Base-by-base conservation (phyloP, 2,113 vertebrate species). In the Microtus montanus region DNA sequence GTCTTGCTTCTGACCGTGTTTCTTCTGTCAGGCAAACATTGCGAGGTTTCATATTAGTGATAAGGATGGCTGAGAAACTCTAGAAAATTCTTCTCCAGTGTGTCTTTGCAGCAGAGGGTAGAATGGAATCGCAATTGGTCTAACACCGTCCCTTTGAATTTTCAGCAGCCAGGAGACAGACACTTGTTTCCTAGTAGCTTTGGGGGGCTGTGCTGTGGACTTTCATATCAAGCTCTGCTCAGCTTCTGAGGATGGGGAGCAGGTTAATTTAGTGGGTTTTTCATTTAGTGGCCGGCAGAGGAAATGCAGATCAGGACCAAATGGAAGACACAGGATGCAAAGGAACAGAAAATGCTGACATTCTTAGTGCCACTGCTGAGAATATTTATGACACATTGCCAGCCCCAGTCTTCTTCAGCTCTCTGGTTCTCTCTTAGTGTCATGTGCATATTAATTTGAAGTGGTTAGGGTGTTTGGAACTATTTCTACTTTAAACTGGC, bases 91-190 rank as follows among this genome's bases (percentile, higher is more conserved):
- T 58, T 87, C 30, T 79, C 30, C 47, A 41, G 1, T 80, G 49
- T 70, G 74, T 79, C 54, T 92, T 77, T 83, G 58, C 2, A 52
- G 61, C 58, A 63, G 86, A 87, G 38, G n/a, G 24, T 92, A 24
- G 41, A 19, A 84, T 64, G 47, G 74, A 30, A 78, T 61, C 61
- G 9, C 24, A 54, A 30, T 71, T 54, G 90, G 20, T 30, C 24
- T 77, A 71, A 90, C 64, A 61, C 61, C 13, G 63, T 74, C 47
- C 94, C 26, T 58, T 61, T 68, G 82, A 88, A 92, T 90, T 83
- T 91, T 74, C 20, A 58, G 15, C 4, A 41, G 41, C 73, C 84
- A 68, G 73, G 71, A 85, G 49, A 88, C 17, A 47, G 30, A 47
- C 61, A 47, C 52, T n/a, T 2, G 24, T 83, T 95, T 94, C 52